phyloP scores from a whole-genome alignment of 92 coral and sea anemone genomes.

The Chrysogorgia sp. region DNA sequence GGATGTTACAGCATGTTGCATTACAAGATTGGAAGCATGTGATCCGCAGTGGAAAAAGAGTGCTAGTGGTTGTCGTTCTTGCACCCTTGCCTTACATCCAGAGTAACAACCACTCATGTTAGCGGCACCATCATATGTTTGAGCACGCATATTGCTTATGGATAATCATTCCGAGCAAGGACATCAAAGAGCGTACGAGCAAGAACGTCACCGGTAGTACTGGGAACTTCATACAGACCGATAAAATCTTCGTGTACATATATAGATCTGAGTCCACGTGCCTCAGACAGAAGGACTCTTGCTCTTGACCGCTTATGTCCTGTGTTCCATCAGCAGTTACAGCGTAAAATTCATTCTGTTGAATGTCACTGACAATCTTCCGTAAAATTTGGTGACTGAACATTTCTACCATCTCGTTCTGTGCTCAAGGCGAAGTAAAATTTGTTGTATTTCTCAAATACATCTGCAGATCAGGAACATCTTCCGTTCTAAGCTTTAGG shows the following conservation, averaged over 20 bases:
- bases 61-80: conserved; percentile 37
- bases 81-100: conserved; percentile 39
- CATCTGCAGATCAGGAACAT: too few species aligned
- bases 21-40: conserved; percentile 24
- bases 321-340: conserved; percentile 40
- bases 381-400: too few species aligned
- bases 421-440: conserved; percentile 46
- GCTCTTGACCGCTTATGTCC: conserved; percentile 40
- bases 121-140: too few species aligned
- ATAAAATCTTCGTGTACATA: too few species aligned
- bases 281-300: conserved; percentile 40
- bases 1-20: conserved; percentile 29
- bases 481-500: too few species aligned
- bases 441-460: conserved; percentile 42
- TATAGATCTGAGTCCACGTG: conserved; percentile 38
- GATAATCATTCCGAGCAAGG: conserved; percentile 11
- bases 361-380: conserved; percentile 38
- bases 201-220: conserved; percentile 27
- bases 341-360: conserved; percentile 31
- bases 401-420: conserved; percentile 40
- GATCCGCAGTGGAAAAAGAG: conserved; percentile 28
- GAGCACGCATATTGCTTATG: too few species aligned
- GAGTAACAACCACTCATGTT: too few species aligned
- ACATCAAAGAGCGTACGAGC: conserved; percentile 34
- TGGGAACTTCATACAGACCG: conserved; percentile 34